phyloP scores from a whole-genome alignment of 2,797 vertebrate genomes.

The Thunnus albacares region DNA sequence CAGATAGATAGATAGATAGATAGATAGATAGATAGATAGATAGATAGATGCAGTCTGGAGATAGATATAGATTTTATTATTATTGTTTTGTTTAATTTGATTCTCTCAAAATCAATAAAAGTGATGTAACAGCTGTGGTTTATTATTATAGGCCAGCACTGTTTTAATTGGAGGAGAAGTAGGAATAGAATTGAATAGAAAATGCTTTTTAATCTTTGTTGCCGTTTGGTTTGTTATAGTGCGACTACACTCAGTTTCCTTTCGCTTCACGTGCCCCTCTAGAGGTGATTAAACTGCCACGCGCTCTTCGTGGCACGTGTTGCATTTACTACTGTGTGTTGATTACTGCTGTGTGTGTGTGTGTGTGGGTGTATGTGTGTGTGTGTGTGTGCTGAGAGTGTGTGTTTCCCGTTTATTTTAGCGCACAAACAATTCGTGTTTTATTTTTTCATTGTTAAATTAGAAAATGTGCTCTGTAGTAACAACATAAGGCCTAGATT shows the following conservation, averaged over 20 bases:
- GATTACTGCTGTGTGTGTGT: conserved; percentile 4
- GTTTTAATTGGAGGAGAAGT: not conserved
- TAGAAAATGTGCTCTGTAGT: not conserved
- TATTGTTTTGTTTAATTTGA: not conserved
- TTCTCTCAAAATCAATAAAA: not conserved
- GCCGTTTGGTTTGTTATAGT: not conserved
- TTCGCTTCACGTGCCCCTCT: conserved; percentile 29
- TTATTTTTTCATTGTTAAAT: not conserved
- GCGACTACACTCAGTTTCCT: conserved; percentile 31
- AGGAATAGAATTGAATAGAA: not conserved
- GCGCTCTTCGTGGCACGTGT: conserved; percentile 37
- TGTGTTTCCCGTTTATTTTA: not conserved
- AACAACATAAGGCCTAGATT: not conserved
- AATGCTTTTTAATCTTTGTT: not conserved
- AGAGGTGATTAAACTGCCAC: conserved; percentile 26
- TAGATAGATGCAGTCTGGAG: not conserved
- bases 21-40: not conserved
- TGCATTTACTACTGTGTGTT: conserved; percentile 20
- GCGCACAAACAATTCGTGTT: not conserved
- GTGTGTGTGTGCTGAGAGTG: not conserved
- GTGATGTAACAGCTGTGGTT: not conserved
- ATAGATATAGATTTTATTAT: not conserved
- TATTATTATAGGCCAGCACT: not conserved
- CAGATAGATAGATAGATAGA: conserved; percentile 10
- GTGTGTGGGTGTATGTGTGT: not conserved